A percentile compares a stretch with the other conserved stretches of the same genome.
Conservation (phyloP, 2,888 invertebrate species). For the Lycaena phlaeas region DNA sequence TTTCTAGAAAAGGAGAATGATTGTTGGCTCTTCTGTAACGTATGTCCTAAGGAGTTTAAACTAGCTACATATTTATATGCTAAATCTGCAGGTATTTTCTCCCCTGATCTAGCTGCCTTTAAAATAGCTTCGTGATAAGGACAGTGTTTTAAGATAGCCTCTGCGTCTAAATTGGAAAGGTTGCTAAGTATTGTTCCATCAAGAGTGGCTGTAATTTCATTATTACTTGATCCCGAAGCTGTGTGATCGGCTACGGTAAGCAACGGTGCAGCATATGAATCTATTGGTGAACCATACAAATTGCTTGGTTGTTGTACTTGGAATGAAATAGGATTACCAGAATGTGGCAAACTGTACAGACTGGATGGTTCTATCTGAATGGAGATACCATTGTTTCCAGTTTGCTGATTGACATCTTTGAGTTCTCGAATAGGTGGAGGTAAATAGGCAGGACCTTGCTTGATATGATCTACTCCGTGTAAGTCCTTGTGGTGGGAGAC, state of each 20-base stretch:
- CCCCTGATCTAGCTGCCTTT: constrained; percentile 51
- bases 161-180: constrained; percentile 51
- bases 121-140: constrained; percentile 68
- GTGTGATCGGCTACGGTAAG: constrained; percentile 65
- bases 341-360: constrained; percentile 66
- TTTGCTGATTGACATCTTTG: constrained; percentile 51
- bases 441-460: constrained; percentile 70
- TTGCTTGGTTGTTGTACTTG: constrained; percentile 44
- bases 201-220: constrained; percentile 46
- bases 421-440: constrained; percentile 77
- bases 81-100: constrained; percentile 57
- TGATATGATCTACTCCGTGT: constrained; percentile 67
- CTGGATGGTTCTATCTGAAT: constrained; percentile 63
- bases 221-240: constrained; percentile 52
- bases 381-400: constrained; percentile 39
- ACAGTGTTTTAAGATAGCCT: constrained; percentile 63
- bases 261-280: constrained; percentile 67
- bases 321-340: constrained; percentile 60
- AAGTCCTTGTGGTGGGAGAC: constrained; percentile 75
- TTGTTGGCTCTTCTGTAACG: constrained; percentile 59
- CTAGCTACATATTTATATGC: constrained; percentile 70
- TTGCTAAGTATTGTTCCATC: constrained; percentile 55
- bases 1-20: constrained; percentile 34
- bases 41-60: constrained; percentile 62
- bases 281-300: constrained; percentile 57